Evolutionary conservation across 2,888 invertebrate genomes (phyloP).

Genomic region (Cyrtodaria siliqua): DNA sequence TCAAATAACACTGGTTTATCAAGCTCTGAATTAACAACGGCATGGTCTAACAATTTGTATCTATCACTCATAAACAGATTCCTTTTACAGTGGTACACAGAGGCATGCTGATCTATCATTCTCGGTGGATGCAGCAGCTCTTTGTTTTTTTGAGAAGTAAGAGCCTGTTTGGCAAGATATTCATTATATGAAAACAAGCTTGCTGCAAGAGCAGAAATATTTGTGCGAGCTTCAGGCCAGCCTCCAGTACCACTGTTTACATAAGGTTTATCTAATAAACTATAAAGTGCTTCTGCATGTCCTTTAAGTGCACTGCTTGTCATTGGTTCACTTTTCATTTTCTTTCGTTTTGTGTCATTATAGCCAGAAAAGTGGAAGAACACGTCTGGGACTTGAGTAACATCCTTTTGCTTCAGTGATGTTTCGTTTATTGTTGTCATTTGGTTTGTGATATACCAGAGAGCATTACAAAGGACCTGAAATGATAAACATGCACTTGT

Average conservation of each 20-base stretch:
- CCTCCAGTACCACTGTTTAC: constrained; percentile 6
- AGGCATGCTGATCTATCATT: constrained; percentile 21
- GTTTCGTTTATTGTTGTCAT: constrained; percentile 46
- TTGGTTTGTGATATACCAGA: constrained; percentile 54
- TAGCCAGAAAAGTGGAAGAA: constrained; percentile 39
- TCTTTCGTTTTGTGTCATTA: constrained; percentile 47
- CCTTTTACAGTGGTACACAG: constrained; percentile 15
- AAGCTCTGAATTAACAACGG: neutral
- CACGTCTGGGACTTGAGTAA: constrained; percentile 32
- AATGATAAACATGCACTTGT: too few relatives aligned
- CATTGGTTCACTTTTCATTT: constrained; percentile 26
- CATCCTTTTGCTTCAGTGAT: constrained; percentile 18
- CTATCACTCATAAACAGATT: constrained; percentile 11
- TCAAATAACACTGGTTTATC: constrained; percentile 38
- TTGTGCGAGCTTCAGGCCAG: constrained; percentile 4
- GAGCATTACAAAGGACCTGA: constrained; percentile 45
- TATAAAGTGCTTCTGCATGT: constrained; percentile 47
- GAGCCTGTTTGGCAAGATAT: constrained; percentile 12
- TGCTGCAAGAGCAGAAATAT: constrained; percentile 22
- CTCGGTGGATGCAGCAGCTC: constrained; percentile 28
- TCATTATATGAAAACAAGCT: constrained; percentile 26
- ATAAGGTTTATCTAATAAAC: constrained; percentile 10
- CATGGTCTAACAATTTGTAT: constrained; percentile 17
- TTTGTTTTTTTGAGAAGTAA: neutral
- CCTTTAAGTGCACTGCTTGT: constrained; percentile 7